Evolutionary conservation across 2,113 vertebrate species (phyloP).

Genomic region (Neogale vison): DNA sequence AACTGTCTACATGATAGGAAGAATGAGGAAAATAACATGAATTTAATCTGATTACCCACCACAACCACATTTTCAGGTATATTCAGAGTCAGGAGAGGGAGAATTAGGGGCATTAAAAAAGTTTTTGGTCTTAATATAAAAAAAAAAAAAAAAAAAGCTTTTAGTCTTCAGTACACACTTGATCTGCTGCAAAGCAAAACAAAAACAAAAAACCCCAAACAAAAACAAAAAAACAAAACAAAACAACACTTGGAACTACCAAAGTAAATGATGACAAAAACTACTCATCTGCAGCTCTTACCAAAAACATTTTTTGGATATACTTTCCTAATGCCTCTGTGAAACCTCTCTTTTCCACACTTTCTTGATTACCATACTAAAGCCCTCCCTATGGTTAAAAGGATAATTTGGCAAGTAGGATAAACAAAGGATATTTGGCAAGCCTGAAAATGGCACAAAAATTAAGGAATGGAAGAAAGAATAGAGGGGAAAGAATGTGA

Average conservation of each 20-base stretch:
- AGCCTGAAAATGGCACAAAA: constrained; percentile 24
- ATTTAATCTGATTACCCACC: constrained; percentile 24
- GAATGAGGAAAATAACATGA: not conserved
- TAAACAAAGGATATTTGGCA: not conserved
- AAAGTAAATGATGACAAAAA: not conserved
- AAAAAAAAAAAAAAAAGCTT: not conserved
- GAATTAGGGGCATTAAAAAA: not conserved
- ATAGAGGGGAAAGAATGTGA: not conserved
- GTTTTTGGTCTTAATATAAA: not conserved
- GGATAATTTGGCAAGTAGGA: not conserved
- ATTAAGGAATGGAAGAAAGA: not conserved
- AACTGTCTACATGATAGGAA: not conserved
- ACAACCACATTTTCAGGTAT: constrained; percentile 26
- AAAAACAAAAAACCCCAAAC: not conserved
- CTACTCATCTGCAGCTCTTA: not conserved
- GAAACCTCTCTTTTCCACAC: not conserved
- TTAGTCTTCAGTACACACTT: not conserved
- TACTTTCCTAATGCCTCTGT: not conserved
- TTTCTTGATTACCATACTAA: not conserved
- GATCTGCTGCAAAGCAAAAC: not conserved
- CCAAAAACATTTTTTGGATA: not conserved
- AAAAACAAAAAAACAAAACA: not conserved
- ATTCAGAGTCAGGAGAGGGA: not conserved
- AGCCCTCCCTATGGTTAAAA: not conserved
- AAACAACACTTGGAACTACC: not conserved